Evolutionary conservation across 2,888 invertebrate species (phyloP), one percentile per base, ranked within the genome.

Genomic region (Drosophila mercatorum): DNA sequence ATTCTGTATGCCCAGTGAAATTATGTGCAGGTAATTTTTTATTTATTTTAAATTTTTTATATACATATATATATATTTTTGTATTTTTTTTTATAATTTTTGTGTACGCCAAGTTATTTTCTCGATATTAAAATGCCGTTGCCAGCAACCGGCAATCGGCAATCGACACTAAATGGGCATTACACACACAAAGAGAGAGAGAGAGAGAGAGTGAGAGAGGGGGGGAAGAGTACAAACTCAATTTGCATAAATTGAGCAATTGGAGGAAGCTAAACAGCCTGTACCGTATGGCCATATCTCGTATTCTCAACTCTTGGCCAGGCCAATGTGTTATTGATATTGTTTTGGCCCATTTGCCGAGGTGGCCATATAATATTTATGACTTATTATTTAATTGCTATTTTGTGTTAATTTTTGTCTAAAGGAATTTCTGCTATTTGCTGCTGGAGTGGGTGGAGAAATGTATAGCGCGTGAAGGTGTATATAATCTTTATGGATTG

Each of bases 81-180:
- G 28, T 26, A 44, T 51, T 51, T 61, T 57, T 63, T 55, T 57
- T 63, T 55, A 47, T 69, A 51, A 34, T 64, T 71, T 65, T 57
- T 41, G 86, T 67, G 88, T 76, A 84, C 84, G 85, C 86, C 68
- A 68, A 84, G 83, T 71, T 89, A 89, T 83, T 83, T 88, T 75
- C 64, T 71, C 40, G 38, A 44, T 62, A 89, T 89, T 89, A 75
- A 88, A 84, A 79, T 80, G 86, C 84, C 88, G 88, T 84, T 89
- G 90, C 73, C 72, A 73, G 72, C 83, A 75, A 85, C 72, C 69
- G 70, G 70, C 83, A 80, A 88, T 68, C 69, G 70, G 46, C 77
- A 22, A 22, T 22, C 22, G 70, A 43, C 77, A 55, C 82, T 89
- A 89, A 85, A 85, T 88, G 87, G 81, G 70, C 68, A 90, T 90